Conservation (phyloP, 2,888 invertebrate genomes). For the Odontocolon sp. region DNA sequence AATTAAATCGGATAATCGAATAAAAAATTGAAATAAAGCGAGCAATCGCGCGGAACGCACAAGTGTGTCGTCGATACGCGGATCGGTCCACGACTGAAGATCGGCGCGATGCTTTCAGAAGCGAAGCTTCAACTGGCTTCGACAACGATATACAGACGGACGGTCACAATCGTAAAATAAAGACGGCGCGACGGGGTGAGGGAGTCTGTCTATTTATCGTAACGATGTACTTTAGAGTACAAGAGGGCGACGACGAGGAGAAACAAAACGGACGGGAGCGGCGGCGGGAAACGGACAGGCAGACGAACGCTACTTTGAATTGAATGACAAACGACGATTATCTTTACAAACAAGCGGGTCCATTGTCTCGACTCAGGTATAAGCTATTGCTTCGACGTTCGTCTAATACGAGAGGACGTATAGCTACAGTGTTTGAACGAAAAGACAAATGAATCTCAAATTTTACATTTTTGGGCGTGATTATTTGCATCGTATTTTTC, state of each 20-base stretch:
- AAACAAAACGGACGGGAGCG: constrained; percentile 17
- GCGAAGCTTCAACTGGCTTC: constrained; percentile 23
- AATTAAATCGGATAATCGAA: not conserved
- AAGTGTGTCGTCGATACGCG: constrained; percentile 14
- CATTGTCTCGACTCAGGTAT: constrained; percentile 58
- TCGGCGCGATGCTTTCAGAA: constrained; percentile 1
- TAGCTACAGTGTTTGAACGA: too few species aligned
- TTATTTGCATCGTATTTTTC: not conserved
- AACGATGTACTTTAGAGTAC: constrained; percentile 50
- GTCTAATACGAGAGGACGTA: too few species aligned
- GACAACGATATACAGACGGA: constrained; percentile 4
- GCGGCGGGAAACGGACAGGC: constrained; percentile 11
- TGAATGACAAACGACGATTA: constrained; percentile 64
- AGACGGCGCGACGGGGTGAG: constrained; percentile 7
- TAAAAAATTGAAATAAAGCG: not conserved
- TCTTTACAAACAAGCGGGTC: constrained; percentile 60
- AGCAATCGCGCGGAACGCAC: not conserved
- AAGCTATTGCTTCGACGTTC: not conserved
- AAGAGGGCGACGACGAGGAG: constrained; percentile 16
- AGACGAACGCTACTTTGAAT: constrained; percentile 32
- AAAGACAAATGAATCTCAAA: too few species aligned
- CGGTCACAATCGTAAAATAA: constrained; percentile 38
- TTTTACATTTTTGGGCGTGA: not conserved
- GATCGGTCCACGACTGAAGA: constrained; percentile 14
- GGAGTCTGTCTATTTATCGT: constrained; percentile 4